Percentiles rank a stretch among this genome's conserved stretches.
These are phyloP conservation scores for Palaemon carinicauda DNA, from an alignment of 1,140 invertebrate genomes.

Conservation along the genomic window DNA sequence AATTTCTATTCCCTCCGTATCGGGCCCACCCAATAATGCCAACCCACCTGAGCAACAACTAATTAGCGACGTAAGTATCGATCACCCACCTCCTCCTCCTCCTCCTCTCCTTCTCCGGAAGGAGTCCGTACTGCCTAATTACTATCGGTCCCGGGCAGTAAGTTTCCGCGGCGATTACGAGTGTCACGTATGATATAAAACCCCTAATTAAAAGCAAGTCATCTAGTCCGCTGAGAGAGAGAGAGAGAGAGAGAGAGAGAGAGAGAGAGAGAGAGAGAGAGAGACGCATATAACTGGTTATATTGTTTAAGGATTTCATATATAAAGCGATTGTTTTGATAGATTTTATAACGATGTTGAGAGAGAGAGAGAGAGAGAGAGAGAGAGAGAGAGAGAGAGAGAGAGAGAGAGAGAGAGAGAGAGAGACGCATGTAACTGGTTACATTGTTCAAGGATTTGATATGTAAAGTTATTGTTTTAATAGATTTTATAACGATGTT, in stretches of 20 bases:
- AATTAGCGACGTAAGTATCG: neutral
- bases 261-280: neutral
- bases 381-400: no score
- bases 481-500: no score
- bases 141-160: constrained; percentile 16
- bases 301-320: neutral
- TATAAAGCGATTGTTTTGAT: no score
- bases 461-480: no score
- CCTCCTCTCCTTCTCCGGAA: neutral
- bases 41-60: constrained; percentile 16
- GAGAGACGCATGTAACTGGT: no score
- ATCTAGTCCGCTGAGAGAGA: constrained; percentile 3
- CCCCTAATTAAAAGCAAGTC: constrained; percentile 45
- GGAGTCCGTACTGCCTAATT: constrained; percentile 33
- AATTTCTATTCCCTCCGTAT: no score
- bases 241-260: no score
- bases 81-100: neutral
- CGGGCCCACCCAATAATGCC: constrained; percentile 15
- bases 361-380: no score
- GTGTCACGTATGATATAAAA: constrained; percentile 51
- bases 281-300: neutral
- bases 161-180: constrained; percentile 39
- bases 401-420: no score
- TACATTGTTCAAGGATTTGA: no score
- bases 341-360: no score